Conservation (phyloP, 2,113 vertebrate genomes). For the Centrocercus urophasianus region DNA sequence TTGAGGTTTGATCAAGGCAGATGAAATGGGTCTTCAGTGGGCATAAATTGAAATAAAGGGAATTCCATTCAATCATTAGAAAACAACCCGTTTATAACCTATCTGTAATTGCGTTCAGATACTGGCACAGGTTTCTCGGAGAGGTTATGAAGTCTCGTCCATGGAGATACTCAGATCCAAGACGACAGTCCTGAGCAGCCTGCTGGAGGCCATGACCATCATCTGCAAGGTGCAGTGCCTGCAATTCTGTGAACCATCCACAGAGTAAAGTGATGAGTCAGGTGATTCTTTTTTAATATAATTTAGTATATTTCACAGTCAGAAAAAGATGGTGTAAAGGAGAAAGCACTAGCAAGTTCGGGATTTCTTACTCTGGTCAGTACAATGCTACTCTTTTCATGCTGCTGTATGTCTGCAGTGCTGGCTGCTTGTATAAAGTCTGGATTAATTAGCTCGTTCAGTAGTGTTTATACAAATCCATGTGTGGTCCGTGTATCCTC, state of each 20-base stretch:
- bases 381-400: neutral
- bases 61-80: neutral
- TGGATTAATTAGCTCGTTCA: neutral
- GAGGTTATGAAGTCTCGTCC: neutral
- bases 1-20: constrained; percentile 3
- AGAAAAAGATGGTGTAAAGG: neutral
- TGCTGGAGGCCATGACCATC: neutral
- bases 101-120: neutral
- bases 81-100: neutral
- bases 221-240: neutral
- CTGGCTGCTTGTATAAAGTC: neutral
- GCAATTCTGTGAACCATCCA: neutral
- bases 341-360: neutral
- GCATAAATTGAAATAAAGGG: neutral
- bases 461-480: neutral
- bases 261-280: neutral
- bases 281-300: neutral
- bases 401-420: neutral
- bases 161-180: neutral
- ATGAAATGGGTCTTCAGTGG: neutral
- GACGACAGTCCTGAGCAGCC: neutral
- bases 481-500: neutral
- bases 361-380: neutral
- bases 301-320: neutral
- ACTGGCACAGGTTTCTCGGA: neutral